These are phyloP conservation scores for Asobara japonica DNA, from an alignment of 1,140 invertebrate species.

Conservation along the genomic window DNA sequence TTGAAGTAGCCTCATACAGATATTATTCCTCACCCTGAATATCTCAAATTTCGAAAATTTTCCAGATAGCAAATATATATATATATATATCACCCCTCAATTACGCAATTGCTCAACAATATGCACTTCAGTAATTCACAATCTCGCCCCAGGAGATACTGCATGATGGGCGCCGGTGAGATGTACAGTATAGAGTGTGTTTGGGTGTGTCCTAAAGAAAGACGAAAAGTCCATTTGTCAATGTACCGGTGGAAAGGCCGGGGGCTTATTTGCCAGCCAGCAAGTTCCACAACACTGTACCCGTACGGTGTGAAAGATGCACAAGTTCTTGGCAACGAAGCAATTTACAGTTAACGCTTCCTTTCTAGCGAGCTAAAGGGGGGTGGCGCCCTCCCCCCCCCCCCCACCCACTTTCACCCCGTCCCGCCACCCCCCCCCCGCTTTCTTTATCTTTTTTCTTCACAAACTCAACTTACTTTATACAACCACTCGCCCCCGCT, in stretches of 20 bases:
- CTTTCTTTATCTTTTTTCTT: slow-evolving; percentile 12
- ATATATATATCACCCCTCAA: too few species aligned
- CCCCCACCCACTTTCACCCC: not conserved
- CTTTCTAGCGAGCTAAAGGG: slow-evolving; percentile 21
- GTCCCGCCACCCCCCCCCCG: not conserved
- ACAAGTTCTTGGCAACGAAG: slow-evolving; percentile 34
- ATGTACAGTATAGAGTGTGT: not conserved
- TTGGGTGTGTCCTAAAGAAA: not conserved
- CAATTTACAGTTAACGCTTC: slow-evolving; percentile 35
- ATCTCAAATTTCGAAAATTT: too few species aligned
- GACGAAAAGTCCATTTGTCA: slow-evolving; percentile 32
- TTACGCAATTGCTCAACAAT: too few species aligned
- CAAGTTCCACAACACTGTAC: slow-evolving; percentile 26
- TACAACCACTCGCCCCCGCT: not conserved
- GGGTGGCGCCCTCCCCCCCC: not conserved
- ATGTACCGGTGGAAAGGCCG: slow-evolving; percentile 17
- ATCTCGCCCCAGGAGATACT: not conserved
- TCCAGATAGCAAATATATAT: too few species aligned
- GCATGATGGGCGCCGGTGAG: not conserved
- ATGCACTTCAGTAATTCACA: too few species aligned
- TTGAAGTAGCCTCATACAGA: too few species aligned
- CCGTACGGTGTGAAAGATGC: slow-evolving; percentile 32
- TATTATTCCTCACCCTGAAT: too few species aligned
- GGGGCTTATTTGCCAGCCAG: slow-evolving; percentile 29
- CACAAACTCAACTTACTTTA: slow-evolving; percentile 15